Base-by-base conservation (phyloP, 2,797 vertebrate species). In the Gadopsis bispinosus region DNA sequence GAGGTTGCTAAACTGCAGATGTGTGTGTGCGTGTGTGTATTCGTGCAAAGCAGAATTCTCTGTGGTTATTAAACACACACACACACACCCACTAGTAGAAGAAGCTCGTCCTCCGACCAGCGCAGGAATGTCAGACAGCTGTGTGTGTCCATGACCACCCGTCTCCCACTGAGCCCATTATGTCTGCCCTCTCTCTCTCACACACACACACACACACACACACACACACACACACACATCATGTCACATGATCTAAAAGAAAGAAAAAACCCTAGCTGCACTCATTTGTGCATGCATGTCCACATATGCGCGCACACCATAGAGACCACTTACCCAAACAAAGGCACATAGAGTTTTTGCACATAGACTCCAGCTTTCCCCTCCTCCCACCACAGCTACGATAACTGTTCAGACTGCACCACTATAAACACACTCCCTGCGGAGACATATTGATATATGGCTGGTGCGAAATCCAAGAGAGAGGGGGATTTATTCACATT, bases 91-190 rank as follows among this genome's bases (percentile, higher is more conserved):
- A 16, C 51, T 3, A 5, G 69, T 63, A 60, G 35, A 60, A 75
- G 58, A 53, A 73, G 81, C 70, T 75, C 9, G 59, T 79, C 77
- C 71, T 83, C 55, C 20, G 22, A 75, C 72, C 79, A 54, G 77
- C 53, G 2, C 56, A 89, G 90, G 91, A 93, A 93, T 94, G 90
- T 91, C 72, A 69, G 83, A 91, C 89, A 90, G 90, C 89, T 89
- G 89, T 83, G 76, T 74, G 70, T 5, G 74, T 85, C 82, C 67
- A 4, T 60, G 81, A 66, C 81, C 58, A 47, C 69, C 73, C n/a
- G 7, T 69, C 83, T 83, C 87, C 88, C 87, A 86, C 79, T 58
- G 85, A 86, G 90, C 80, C 79, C 66, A 48, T 82, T 63, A 73
- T 73, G 56, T 69, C 55, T 85, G 55, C 58, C 64, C 55, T 35